Evolutionary conservation across 2,113 vertebrate genomes (phyloP), one percentile per base, ranked within the genome.

Genomic region (Cephalopterus ornatus): DNA sequence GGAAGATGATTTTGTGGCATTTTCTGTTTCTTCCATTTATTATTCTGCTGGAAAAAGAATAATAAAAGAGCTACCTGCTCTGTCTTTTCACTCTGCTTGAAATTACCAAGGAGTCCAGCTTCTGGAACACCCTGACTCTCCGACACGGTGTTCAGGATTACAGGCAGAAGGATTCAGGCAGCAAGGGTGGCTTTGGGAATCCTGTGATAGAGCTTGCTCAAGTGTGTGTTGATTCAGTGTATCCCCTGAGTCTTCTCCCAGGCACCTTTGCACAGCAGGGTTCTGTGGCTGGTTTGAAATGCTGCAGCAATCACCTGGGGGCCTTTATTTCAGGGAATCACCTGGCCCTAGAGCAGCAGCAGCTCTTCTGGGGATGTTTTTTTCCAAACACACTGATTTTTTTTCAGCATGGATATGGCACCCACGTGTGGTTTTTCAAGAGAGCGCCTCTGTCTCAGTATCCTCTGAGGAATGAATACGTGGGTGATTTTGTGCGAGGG

Each of bases 341-440:
- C 22, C 39, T 9, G 28, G 28, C 28, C 30, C 28, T 44, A 5
- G 6, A 44, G 30, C 41, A 65, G 16, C 20, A 32, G 41, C 13
- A 65, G 62, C 41, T 42, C 41, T 63, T 30, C 6, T 32, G 35
- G 16, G 41, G 58, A 39, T 5, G 3, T 17, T n/a, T 47, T 42
- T 93, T 53, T 52, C 41, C 33, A 32, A 84, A 62, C 50, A 30
- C 12, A 2, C 3, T 3, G 3, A 7, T 72, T 86, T 63, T 85
- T 89, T 91, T 96, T 46, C 98, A 99, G 99, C 98, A 99, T 35
- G 99, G 99, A 4, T 95, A 70, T 46, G 99, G 99, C 14, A 98
- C 95, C 16, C 98, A 99, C 52, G 96, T 87, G 0, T 99, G 99
- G 99, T 98, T 98, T 78, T 91, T 98, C 50, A 97, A 94, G 92